Conservation (phyloP, 1,140 invertebrate species). For the Nasonia giraulti region DNA sequence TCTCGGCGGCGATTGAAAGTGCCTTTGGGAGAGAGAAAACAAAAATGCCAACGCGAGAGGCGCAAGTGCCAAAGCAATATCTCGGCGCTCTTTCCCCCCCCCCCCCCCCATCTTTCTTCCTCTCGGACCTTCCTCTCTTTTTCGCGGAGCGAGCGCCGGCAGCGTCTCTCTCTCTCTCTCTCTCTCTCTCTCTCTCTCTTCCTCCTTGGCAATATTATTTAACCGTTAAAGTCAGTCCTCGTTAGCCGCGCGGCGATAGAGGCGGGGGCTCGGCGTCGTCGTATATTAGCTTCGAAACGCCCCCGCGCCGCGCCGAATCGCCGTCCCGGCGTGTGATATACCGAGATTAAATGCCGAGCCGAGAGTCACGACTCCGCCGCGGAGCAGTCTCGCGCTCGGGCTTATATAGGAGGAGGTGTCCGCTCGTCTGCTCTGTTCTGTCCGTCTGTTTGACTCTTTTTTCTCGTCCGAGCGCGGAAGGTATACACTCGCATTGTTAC, state of each 20-base stretch:
- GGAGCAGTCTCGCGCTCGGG: background rate
- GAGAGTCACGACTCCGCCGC: background rate
- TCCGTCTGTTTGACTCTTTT: conserved; percentile 3
- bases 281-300: conserved; percentile 68
- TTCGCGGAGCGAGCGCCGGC: background rate
- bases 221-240: conserved; percentile 69
- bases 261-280: conserved; percentile 67
- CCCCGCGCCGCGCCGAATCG: conserved; percentile 53
- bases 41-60: background rate
- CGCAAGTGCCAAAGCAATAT: conserved; percentile 17
- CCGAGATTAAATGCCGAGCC: conserved; percentile 48
- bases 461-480: background rate
- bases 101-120: conserved; percentile 5
- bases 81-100: background rate
- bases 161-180: conserved; percentile 15
- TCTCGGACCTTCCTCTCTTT: conserved; percentile 21
- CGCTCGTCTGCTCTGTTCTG: background rate
- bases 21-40: background rate
- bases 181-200: conserved; percentile 5
- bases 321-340: conserved; percentile 38
- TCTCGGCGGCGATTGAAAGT: conserved; percentile 10
- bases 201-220: conserved; percentile 63
- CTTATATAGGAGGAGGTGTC: background rate
- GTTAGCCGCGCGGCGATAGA: conserved; percentile 65
- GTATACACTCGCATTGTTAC: conserved; percentile 7